Base-by-base conservation (phyloP, 37 sponge, comb jelly and placozoan species). In the Agelas oroides region DNA sequence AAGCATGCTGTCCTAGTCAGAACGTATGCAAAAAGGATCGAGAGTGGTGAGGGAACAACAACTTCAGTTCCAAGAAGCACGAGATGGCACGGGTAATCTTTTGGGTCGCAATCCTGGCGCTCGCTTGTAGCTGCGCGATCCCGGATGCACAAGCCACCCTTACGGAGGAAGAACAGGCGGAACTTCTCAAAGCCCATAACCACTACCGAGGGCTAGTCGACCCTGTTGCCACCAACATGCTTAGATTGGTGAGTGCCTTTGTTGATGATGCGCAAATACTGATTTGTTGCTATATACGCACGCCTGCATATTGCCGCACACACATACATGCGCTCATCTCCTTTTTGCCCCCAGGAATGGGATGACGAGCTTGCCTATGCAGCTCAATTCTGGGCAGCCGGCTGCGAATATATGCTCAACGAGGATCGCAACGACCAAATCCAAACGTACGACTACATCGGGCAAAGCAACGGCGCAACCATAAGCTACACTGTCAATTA, bases 141-240 rank as follows among this genome's bases (percentile, higher is more conserved):
- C 46, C 46, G 46, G 46, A 46, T 46, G 46, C 8, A 46, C 8
- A 3, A 8, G 46, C 46, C 3, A 46, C 46, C 46, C 40, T 84
- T 57, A 76, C 77, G 35, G 81, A 79, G 6, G 81, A 79, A 35
- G 75, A 87, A 55, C 61, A 61, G 52, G 57, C 60, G 53, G 80
- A 87, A 53, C 35, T 87, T 25, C 55, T 80, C 65, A 71, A 64
- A 35, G 80, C 80, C 18, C 87, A 87, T 73, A 87, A 87, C 38
- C 18, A 28, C 73, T 79, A 59, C 41, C 54, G 87, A 71, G 80
- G 73, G 25, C 32, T 25, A 0, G 81, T 79, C 0, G 75, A 87
- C 28, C 87, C 87, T 24, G 32, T 74, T 41, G 87, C 87, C 19
- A 73, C 73, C 55, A 79, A 87, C 73, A 87, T 87, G 87, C 8